Evolutionary conservation across 2,888 invertebrate genomes (phyloP).

Genomic region (Heliconius aoede): DNA sequence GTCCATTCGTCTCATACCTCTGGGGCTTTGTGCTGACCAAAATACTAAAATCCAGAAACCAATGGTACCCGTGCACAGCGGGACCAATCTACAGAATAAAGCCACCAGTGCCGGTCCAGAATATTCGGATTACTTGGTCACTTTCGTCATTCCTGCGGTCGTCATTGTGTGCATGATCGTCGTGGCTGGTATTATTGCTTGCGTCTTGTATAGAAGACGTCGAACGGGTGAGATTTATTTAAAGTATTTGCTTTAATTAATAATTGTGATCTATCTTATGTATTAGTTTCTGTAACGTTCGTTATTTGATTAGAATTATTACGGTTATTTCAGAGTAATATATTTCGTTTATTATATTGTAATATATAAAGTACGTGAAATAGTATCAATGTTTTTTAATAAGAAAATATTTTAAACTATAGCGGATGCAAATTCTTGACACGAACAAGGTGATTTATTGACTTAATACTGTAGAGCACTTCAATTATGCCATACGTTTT

Average conservation of each 20-base stretch:
- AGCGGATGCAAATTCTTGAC: conserved; percentile 55
- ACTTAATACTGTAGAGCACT: conserved; percentile 44
- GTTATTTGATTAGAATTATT: not conserved
- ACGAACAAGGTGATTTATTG: conserved; percentile 52
- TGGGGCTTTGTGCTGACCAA: conserved; percentile 84
- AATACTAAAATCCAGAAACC: conserved; percentile 69
- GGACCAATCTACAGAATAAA: conserved; percentile 64
- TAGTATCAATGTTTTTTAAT: conserved; percentile 30
- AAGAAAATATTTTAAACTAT: conserved; percentile 50
- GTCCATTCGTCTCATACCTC: conserved; percentile 84
- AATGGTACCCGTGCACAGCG: conserved; percentile 55
- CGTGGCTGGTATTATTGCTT: conserved; percentile 93
- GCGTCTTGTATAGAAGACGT: conserved; percentile 92
- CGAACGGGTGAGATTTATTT: conserved; percentile 87
- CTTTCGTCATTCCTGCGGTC: conserved; percentile 94
- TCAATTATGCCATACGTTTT: conserved; percentile 36
- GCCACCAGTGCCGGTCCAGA: conserved; percentile 57
- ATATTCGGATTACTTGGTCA: conserved; percentile 86
- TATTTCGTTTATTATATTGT: not conserved
- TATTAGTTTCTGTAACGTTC: not conserved
- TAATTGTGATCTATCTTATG: not conserved
- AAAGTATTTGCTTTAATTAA: not conserved
- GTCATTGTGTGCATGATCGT: conserved; percentile 94
- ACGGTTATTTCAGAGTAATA: not conserved
- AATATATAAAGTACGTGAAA: not conserved